Conservation (phyloP, 2,888 invertebrate genomes). For the Cerceris ruficornis region DNA sequence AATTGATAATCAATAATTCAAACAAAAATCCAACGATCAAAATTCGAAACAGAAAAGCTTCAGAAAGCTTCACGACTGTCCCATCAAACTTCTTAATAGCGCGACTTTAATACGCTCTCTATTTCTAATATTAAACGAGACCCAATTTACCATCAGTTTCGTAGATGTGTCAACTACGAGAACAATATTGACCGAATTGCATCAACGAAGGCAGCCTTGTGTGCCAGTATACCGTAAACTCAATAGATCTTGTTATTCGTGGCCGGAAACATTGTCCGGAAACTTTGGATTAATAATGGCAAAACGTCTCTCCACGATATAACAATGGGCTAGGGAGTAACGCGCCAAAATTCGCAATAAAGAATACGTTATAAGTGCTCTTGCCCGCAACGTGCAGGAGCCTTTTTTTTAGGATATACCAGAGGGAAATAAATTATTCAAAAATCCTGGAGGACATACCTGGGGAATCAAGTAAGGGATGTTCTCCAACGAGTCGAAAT, state of each 20-base stretch:
- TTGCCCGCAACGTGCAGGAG: background rate
- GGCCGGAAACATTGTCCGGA: conserved; percentile 24
- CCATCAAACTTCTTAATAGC: background rate
- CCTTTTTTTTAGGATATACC: background rate
- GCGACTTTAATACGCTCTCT: conserved; percentile 5
- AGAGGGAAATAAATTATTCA: conserved; percentile 8
- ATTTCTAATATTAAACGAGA: conserved; percentile 33
- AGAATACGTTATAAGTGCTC: background rate
- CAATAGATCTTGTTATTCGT: conserved; percentile 38
- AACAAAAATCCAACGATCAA: too few relatives aligned
- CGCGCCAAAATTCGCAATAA: background rate
- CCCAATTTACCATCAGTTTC: conserved; percentile 30
- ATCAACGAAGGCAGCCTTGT: conserved; percentile 26
- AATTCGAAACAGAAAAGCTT: background rate
- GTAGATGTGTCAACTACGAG: conserved; percentile 38
- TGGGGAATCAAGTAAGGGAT: conserved; percentile 2
- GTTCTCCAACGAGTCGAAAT: conserved; percentile 2
- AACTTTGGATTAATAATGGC: conserved; percentile 49
- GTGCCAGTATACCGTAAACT: conserved; percentile 26
- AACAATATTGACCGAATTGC: conserved; percentile 56
- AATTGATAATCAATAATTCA: too few relatives aligned
- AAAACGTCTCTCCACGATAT: conserved; percentile 23
- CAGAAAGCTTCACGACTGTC: background rate
- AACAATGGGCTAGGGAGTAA: background rate
- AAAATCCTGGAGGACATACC: conserved; percentile 7